Evolutionary conservation across 1,140 invertebrate genomes (phyloP).

Genomic region (Drosophila dunni): DNA sequence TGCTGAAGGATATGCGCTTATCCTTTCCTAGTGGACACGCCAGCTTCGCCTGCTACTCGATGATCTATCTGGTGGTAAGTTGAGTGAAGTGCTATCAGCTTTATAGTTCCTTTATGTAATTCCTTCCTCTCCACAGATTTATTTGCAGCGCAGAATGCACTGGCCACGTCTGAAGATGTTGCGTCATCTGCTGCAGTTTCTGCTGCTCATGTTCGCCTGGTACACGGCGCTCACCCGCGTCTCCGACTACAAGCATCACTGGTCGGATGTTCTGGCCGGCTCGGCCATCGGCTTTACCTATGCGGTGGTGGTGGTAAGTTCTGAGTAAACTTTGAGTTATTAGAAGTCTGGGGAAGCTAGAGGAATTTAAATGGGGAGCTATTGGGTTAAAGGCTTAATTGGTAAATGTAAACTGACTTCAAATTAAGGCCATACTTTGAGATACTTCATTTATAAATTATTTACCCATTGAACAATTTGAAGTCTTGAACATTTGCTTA

Average conservation of each 20-base stretch:
- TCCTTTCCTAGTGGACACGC: slow-evolving; percentile 94
- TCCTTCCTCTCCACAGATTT: slow-evolving; percentile 87
- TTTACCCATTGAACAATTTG: background rate
- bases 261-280: slow-evolving; percentile 88
- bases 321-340: background rate
- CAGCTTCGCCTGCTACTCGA: slow-evolving; percentile 91
- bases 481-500: too few species aligned
- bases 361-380: too few species aligned
- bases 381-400: too few species aligned
- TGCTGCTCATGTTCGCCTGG: slow-evolving; percentile 90
- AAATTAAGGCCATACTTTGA: too few species aligned
- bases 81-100: background rate
- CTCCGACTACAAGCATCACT: slow-evolving; percentile 98
- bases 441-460: too few species aligned
- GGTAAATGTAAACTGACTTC: too few species aligned
- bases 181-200: slow-evolving; percentile 90
- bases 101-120: background rate
- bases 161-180: slow-evolving; percentile 90
- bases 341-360: too few species aligned
- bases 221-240: slow-evolving; percentile 93
- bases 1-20: slow-evolving; percentile 89
- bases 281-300: slow-evolving; percentile 86
- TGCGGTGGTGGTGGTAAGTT: slow-evolving; percentile 86
- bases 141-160: slow-evolving; percentile 91
- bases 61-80: slow-evolving; percentile 92